phyloP scores from a whole-genome alignment of 2,113 vertebrate species.

The Rhagologus leucostigma region DNA sequence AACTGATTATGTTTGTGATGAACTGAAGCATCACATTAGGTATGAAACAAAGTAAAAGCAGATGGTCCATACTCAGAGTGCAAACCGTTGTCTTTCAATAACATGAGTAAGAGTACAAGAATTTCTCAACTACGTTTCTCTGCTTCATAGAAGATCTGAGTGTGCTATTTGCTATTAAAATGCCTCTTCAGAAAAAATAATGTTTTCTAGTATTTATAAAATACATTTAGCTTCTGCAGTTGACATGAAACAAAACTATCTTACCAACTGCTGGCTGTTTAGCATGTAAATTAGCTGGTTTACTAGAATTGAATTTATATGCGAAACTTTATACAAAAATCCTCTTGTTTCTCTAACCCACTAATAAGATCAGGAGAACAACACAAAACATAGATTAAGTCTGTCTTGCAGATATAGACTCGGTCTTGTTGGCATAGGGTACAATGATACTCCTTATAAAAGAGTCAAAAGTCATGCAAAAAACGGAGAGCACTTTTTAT shows the following conservation, averaged over 20 bases:
- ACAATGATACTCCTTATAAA: background rate
- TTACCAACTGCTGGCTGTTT: background rate
- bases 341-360: constrained; percentile 52
- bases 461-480: background rate
- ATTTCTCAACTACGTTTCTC: background rate
- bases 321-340: constrained; percentile 47
- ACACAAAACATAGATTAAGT: constrained; percentile 55
- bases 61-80: background rate
- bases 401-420: constrained; percentile 6
- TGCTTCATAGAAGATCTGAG: background rate
- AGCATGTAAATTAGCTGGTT: constrained; percentile 34
- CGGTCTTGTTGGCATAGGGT: background rate
- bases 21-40: background rate
- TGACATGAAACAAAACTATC: background rate
- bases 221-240: constrained; percentile 3
- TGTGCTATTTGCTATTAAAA: background rate
- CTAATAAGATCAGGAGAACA: constrained; percentile 56
- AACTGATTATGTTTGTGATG: constrained; percentile 40
- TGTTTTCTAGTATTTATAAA: background rate
- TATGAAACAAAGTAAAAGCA: constrained; percentile 38
- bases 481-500: background rate
- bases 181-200: background rate
- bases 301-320: constrained; percentile 40
- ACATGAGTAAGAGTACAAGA: background rate
- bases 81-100: background rate